Conservation (phyloP, 1,140 invertebrate species). For the Proales similis region DNA sequence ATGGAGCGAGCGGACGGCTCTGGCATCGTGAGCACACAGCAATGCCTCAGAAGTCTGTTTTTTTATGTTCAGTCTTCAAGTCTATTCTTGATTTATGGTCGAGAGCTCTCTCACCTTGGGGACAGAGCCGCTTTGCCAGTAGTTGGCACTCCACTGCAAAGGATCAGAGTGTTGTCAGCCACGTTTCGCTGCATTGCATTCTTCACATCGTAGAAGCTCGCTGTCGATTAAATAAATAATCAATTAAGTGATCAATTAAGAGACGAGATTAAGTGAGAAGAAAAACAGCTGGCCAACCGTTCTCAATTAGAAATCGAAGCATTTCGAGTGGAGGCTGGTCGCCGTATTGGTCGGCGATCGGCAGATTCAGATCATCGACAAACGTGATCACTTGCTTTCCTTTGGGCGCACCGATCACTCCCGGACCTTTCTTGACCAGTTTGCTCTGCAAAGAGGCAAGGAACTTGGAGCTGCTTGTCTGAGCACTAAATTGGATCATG, state of each 20-base stretch:
- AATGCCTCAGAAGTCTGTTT: constrained; percentile 38
- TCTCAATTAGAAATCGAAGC: constrained; percentile 57
- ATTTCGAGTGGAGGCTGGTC: constrained; percentile 76
- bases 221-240: background rate
- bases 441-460: constrained; percentile 67
- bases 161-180: constrained; percentile 48
- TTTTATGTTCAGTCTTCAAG: constrained; percentile 53
- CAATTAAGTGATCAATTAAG: background rate
- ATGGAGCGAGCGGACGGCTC: constrained; percentile 50
- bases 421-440: constrained; percentile 73
- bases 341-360: constrained; percentile 71
- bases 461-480: constrained; percentile 65
- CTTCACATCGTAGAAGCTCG: constrained; percentile 36
- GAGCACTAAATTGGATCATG: constrained; percentile 32
- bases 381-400: constrained; percentile 71
- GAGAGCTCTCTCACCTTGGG: constrained; percentile 43
- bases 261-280: background rate
- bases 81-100: too few species aligned
- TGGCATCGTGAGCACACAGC: constrained; percentile 50
- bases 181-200: constrained; percentile 43
- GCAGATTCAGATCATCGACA: constrained; percentile 83
- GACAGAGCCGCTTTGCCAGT: constrained; percentile 49
- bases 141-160: constrained; percentile 52
- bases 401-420: constrained; percentile 65
- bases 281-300: background rate